Evolutionary conservation across 2,113 vertebrate species (phyloP), one percentile per base, ranked within the genome.

Genomic region (Hylia prasina): DNA sequence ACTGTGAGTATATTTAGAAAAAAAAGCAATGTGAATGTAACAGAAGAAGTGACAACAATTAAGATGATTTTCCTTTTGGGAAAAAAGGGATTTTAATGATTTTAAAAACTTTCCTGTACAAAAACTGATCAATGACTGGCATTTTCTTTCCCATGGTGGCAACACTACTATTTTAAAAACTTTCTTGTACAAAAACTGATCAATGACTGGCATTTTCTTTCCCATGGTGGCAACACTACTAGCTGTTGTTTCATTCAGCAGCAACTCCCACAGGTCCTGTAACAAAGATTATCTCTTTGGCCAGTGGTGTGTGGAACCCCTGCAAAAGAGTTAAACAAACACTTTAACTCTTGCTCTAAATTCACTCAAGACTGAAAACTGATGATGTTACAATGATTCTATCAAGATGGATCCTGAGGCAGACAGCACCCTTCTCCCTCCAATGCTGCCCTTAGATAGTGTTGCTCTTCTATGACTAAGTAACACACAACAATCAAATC

Each of bases 221-320:
- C 65, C 57, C 7, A 42, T 35, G 65, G 69, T 48, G 45, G 56
- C 63, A 69, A 35, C 31, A 25, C 72, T 82, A 81, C 5, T 21
- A 37, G 23, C n/a, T 21, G 4, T n/a, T 64, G 44, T 40, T 81
- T 37, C 12, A 4, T 81, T 68, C 56, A 19, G 53, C 88, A 85
- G 95, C 61, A 66, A 22, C 66, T 42, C 81, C 78, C 45, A 42
- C 13, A 42, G 73, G 57, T 80, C 72, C 78, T 37, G 37, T 53
- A 63, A 45, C 18, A 37, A 33, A 20, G 58, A 90, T 93, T 98
- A 99, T 99, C 99, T 99, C 97, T 99, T 99, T 8, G 99, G 99
- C 99, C 99, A 99, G 91, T 98, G 99, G 69, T 99, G 98, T 31
- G 96, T 97, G 70, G 99, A 99, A 80, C 98, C 98, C 96, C 99